Base-by-base conservation (phyloP, 2,797 vertebrate genomes). In the Acanthurus lineatus region DNA sequence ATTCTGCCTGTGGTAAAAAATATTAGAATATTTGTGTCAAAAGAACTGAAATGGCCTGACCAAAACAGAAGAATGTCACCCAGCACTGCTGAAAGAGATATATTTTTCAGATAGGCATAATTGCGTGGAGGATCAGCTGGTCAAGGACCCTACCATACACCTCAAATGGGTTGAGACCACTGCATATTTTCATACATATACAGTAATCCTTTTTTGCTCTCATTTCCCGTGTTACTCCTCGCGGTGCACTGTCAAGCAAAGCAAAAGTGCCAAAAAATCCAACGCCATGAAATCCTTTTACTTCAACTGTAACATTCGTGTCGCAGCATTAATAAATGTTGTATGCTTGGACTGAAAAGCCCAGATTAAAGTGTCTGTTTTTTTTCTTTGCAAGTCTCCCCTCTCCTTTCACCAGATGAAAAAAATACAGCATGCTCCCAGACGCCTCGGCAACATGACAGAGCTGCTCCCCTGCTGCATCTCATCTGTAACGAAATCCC, bases 401-500 rank as follows among this genome's bases (percentile, higher is more conserved):
- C 58, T 73, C 88, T 73, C 71, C 82, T 84, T 82, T 88, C 81
- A 73, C 74, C 65, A 69, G 82, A 91, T 79, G 82, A 90, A 86
- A 78, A 79, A 82, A 76, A 42, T 42, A 42, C 81, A 78, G 72
- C 60, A 64, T 71, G 79, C 73, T 90, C 88, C 85, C 88, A 92
- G 74, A 90, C 92, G 89, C 80, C 77, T 79, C 59, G 48, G 82
- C 78, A 86, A 89, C 85, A 91, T 89, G 91, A 94, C 91, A 92
- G 83, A 85, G 71, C 82, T 42, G 87, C 86, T 91, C 85, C 82
- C 84, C 79, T 74, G 87, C 86, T 89, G 79, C 89, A 90, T 88
- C 85, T 88, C 89, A 92, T 92, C 88, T 91, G 90, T 86, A 89
- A 91, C 90, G 78, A 90, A 93, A 89, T 88, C 89, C 88, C 88